Base-by-base conservation (phyloP, 2,888 invertebrate genomes). In the Anodontia alba region DNA sequence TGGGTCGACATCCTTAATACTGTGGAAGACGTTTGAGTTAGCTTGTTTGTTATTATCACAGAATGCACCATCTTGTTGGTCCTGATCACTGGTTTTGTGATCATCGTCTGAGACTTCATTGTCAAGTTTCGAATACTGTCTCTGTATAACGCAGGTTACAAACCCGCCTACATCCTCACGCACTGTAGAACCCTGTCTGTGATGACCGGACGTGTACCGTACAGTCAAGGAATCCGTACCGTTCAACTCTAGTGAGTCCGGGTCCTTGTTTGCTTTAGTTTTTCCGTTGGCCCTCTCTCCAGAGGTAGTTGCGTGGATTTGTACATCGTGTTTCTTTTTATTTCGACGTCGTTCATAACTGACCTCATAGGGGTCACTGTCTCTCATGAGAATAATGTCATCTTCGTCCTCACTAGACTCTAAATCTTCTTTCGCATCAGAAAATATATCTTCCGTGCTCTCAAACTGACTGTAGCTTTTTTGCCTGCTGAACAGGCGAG, bases 381-480 rank as follows among this genome's bases (percentile, higher is more conserved):
- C 54, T 42, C 33, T 66, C 66, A 43, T 70, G 8, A 62, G 10
- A 26, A 76, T 62, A 7, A 26, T 38, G 20, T 33, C 73, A 36
- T 73, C 46, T 51, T 76, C 75, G 49, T 76, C 75, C 1, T 80
- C 77, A 20, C 71, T 72, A 31, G 73, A 73, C 2, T 26, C 8
- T 26, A 74, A 26, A 7, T 83, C 81, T 42, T 86, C 86, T 54
- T 71, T 76, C 0, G 86, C 86, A 67, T 86, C 86, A 43, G 72
- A 66, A 57, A 83, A 86, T 51, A 86, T 76, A 49, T 86, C 86
- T 38, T 83, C 85, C 15, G 78, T 75, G 10, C 72, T 72, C n/a
- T 79, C 79, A 15, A 86, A 78, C 43, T 79, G 76, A 23, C 66
- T 66, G 62, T 86, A 86, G 17, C 62, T 75, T 36, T 77, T 76